Evolutionary conservation across 2,888 invertebrate species (phyloP), one percentile per base, ranked within the genome.

Genomic region (Adineta ricciae): DNA sequence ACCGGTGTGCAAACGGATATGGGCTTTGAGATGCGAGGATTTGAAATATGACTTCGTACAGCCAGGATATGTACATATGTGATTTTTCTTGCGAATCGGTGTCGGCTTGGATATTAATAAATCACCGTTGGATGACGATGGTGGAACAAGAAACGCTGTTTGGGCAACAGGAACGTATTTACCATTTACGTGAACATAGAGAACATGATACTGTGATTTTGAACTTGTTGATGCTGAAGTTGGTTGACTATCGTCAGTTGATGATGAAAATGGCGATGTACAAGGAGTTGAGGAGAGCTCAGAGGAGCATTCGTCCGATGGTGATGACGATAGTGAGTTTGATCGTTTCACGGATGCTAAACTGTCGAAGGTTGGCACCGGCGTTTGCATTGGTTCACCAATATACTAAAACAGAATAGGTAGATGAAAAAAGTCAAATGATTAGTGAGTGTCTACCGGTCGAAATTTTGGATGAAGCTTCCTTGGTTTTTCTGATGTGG

Each of bases 31-130:
- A 91, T 97, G 97, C 24, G 96, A 96, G 83, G 96, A 96, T 90
- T 97, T 97, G 92, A 96, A 96, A 91, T 97, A 97, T 89, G 96
- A 96, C 90, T 97, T 97, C 85, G 94, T 94, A 91, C 97, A 97
- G 3, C 21, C 38, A 21, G 9, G 0, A 78, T 38, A n/a, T 78
- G 41, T 24, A 78, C 78, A 78, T 21, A 21, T n/a, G 41, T 41
- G 19, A 41, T 32, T 78, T 78, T 41, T 38, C 36, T 78, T 78
- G 24, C 78, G 38, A 78, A 14, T 11, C 19, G 27, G 16, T 64
- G 4, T 64, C 32, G 27, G 11, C 32, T 64, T 64, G 2, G 38
- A 0, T 73, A 73, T 41, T 0, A 38, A 38, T 24, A 41, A 11
- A 38, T 78, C 38, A 11, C 19, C 36, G 0, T 73, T 7, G 11